Evolutionary conservation across 2,113 vertebrate species (phyloP), one percentile per base, ranked within the genome.

Genomic region (Trematomus loennbergii): DNA sequence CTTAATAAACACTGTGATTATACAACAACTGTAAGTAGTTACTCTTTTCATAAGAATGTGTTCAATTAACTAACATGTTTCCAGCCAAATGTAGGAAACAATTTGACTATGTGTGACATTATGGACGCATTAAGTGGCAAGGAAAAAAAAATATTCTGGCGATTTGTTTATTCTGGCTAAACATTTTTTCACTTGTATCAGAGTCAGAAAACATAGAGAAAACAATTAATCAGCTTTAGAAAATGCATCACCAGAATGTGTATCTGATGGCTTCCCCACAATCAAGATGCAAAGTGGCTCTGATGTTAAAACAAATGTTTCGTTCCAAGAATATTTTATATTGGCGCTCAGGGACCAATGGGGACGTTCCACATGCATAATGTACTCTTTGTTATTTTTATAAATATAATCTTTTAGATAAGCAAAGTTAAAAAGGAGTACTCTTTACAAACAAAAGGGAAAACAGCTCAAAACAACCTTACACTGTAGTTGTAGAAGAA

Each of bases 261-360:
- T 29, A 29, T 29, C 29, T 29, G 29, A 29, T 22, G 22, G 22
- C 22, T 25, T 25, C 25, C 25, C 25, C 25, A 25, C 29, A 29
- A 29, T 29, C 29, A 29, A 20, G 49, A 18, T 68, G 12, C 49
- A 18, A 15, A 57, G 36, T 11, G 45, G 65, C n/a, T 18, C 10
- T 66, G 22, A 60, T 50, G 9, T 75, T 68, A 81, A 60, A 54
- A 73, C 25, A 0, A 4, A 50, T 6, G 11, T 36, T 62, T 62
- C n/a, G 33, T 46, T 33, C 11, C 53, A 49, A 13, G 36, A 40
- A 40, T 40, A 33, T 68, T 9, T 60, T 11, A 12, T 15, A 12
- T 3, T 17, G 8, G 5, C 18, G 11, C 20, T 65, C 13, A 58
- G 25, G 25, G 55, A 9, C 29, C 29, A 4, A 59, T 52, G 25